Evolutionary conservation across 2,797 vertebrate species (phyloP), one percentile per base, ranked within the genome.

Genomic region (Pelochelys cantorii): DNA sequence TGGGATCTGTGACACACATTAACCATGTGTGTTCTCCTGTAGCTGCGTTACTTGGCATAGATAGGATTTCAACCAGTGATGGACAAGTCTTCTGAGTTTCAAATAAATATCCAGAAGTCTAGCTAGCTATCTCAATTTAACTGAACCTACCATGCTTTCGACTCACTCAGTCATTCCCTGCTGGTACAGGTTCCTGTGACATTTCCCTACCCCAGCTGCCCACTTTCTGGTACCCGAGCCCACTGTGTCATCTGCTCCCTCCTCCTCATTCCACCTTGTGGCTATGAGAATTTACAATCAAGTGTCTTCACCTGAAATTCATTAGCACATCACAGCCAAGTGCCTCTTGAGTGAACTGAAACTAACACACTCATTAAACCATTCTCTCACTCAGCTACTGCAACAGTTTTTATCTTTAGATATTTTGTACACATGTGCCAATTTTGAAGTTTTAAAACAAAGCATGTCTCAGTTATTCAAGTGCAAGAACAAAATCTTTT

Each of bases 141-240:
- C 8, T 29, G 23, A 75, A 48, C 74, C 42, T 48, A 77, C 25
- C 25, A 29, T 42, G 60, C 52, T 86, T 53, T 1, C 52, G 74
- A 0, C 31, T 27, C 4, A 65, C 65, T 68, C 53, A 81, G 42
- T 23, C 27, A 78, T 31, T 55, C 3, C 2, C 29, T 77, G 23
- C 25, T 17, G 14, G 7, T 17, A 27, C 14, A 77, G 74, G 12
- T 5, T 23, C 60, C 0, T 0, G 14, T 55, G 23, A 11, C 2
- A 5, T n/a, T 86, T 94, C n/a, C 25, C 14, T 27, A 79, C 7
- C 4, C 14, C 31, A n/a, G 4, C 7, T 55, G 27, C 78, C 83
- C 42, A 23, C 10, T 56, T 89, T 78, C 37, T 48, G 52, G 0
- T 81, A 59, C 42, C 62, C 86, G 90, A 87, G 84, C 27, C 14